A percentile compares a stretch with the other conserved stretches of the same genome.
Conservation (phyloP, 2,113 vertebrate genomes). For the Thunnus maccoyii region DNA sequence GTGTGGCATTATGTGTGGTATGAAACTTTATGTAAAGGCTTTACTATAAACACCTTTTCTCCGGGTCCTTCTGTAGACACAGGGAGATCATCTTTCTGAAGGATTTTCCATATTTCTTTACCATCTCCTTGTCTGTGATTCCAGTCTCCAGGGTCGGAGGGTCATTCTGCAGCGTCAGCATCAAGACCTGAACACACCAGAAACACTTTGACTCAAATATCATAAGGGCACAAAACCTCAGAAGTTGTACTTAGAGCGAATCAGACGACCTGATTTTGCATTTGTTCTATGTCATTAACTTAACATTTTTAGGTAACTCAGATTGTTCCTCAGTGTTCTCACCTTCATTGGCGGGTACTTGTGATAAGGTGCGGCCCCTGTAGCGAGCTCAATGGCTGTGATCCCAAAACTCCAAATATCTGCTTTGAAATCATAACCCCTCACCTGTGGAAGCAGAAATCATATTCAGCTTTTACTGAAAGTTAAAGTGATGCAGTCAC, state of each 20-base stretch:
- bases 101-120: slow-evolving; percentile 99
- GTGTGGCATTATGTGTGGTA: not conserved
- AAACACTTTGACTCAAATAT: not conserved
- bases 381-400: slow-evolving; percentile 98
- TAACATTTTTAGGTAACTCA: not conserved
- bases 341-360: slow-evolving; percentile 99
- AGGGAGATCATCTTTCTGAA: slow-evolving; percentile 98
- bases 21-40: not conserved
- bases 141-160: slow-evolving; percentile 95
- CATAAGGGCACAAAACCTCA: not conserved
- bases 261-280: not conserved
- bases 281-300: not conserved
- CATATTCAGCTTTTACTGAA: not conserved
- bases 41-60: slow-evolving; percentile 89
- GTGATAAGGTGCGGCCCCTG: slow-evolving; percentile 97
- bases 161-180: slow-evolving; percentile 99
- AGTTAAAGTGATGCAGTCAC: not conserved
- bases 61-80: slow-evolving; percentile 98
- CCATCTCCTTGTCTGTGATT: slow-evolving; percentile 96
- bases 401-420: slow-evolving; percentile 99
- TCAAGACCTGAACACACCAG: slow-evolving; percentile 90
- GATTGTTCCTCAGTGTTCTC: not conserved
- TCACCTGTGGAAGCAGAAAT: slow-evolving; percentile 85
- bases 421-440: slow-evolving; percentile 98
- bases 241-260: not conserved